phyloP scores from a whole-genome alignment of 2,888 invertebrate species.

The Flexamia atlantica region DNA sequence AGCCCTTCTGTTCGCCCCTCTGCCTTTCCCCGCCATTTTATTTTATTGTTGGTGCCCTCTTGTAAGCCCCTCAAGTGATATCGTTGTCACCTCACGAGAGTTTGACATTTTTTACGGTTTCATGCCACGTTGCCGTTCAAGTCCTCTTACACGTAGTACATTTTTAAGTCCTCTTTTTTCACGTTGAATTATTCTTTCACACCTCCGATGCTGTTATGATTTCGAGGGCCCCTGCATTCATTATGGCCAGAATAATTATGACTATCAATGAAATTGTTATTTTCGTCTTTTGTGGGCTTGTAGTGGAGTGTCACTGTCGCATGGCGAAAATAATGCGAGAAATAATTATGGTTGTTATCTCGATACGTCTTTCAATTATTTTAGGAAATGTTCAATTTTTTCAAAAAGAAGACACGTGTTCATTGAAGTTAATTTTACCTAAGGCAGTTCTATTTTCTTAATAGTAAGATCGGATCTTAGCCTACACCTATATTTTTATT shows the following conservation, averaged over 20 bases:
- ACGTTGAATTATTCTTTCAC: slow-evolving; percentile 1
- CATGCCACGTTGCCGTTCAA: slow-evolving; percentile 26
- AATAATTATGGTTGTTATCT: too few species aligned
- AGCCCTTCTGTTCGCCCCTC: slow-evolving; percentile 28
- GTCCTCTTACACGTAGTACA: too few species aligned
- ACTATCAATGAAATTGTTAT: background rate
- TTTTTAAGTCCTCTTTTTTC: slow-evolving; percentile 4
- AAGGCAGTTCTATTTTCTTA: too few species aligned
- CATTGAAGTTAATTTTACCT: too few species aligned
- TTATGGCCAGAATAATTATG: background rate
- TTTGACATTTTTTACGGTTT: slow-evolving; percentile 27
- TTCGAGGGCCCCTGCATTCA: background rate
- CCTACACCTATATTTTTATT: too few species aligned
- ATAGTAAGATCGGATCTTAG: too few species aligned
- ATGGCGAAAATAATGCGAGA: too few species aligned
- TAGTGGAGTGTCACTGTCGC: too few species aligned
- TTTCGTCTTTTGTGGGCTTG: too few species aligned
- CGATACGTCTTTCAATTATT: too few species aligned
- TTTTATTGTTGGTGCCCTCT: slow-evolving; percentile 27
- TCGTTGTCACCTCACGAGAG: slow-evolving; percentile 33
- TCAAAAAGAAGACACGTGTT: too few species aligned
- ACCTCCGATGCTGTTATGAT: background rate
- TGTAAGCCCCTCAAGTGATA: background rate
- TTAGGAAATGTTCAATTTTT: too few species aligned
- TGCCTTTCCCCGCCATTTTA: slow-evolving; percentile 18